phyloP scores from a whole-genome alignment of 2,888 invertebrate genomes.

The Anthophora plumipes region DNA sequence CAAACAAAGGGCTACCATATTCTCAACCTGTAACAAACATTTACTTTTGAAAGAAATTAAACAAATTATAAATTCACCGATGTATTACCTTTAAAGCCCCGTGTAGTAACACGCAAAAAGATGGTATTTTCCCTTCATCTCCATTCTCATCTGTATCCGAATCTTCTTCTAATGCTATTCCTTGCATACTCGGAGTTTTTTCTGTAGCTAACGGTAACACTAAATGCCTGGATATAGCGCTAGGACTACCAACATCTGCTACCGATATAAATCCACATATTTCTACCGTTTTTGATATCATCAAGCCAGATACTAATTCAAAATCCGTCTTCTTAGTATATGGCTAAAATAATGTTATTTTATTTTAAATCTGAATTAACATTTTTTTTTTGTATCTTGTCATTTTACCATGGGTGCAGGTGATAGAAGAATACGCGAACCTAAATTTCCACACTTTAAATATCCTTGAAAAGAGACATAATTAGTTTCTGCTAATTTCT shows the following conservation, averaged over 20 bases:
- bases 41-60: neutral
- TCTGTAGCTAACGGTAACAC: slow-evolving; percentile 90
- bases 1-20: slow-evolving; percentile 95
- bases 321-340: slow-evolving; percentile 88
- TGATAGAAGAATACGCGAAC: slow-evolving; percentile 89
- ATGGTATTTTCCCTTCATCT: slow-evolving; percentile 92
- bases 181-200: slow-evolving; percentile 83
- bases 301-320: slow-evolving; percentile 86
- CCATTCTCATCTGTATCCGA: slow-evolving; percentile 86
- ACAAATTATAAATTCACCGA: slow-evolving; percentile 10
- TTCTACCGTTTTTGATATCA: slow-evolving; percentile 90
- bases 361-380: neutral
- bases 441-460: slow-evolving; percentile 91
- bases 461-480: slow-evolving; percentile 90
- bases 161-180: slow-evolving; percentile 85
- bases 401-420: slow-evolving; percentile 90
- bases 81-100: slow-evolving; percentile 94
- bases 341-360: slow-evolving; percentile 83
- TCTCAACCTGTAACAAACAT: slow-evolving; percentile 88
- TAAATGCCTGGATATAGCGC: slow-evolving; percentile 95
- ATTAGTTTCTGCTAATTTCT: slow-evolving; percentile 89
- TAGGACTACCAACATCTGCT: slow-evolving; percentile 95
- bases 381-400: slow-evolving; percentile 15
- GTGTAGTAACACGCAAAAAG: slow-evolving; percentile 96
- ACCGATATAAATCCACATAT: slow-evolving; percentile 95